Percentiles rank a stretch among this genome's conserved stretches.
Conservation (phyloP, 1,140 invertebrate genomes). For the Drosophila dunni region DNA sequence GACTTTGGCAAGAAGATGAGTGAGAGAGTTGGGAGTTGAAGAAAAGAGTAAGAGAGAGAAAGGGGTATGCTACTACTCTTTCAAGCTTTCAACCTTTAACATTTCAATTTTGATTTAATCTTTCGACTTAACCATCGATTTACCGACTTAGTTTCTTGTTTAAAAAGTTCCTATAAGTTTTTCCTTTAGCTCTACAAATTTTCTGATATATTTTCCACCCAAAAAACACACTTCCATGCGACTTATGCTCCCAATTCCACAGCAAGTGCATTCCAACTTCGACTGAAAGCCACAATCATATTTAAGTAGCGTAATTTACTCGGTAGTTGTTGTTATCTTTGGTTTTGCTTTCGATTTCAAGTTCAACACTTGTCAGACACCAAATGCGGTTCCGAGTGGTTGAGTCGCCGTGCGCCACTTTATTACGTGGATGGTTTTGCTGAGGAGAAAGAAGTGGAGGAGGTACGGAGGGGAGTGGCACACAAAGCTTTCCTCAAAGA, state of each 20-base stretch:
- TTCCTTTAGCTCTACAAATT: too few species aligned
- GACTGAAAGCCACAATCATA: constrained; percentile 20
- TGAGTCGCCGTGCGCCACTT: constrained; percentile 61
- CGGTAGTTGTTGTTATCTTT: constrained; percentile 28
- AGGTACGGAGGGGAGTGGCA: neutral
- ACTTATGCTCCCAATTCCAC: neutral
- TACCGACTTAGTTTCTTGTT: too few species aligned
- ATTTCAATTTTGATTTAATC: too few species aligned
- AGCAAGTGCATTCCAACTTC: constrained; percentile 6
- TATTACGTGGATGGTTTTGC: constrained; percentile 71
- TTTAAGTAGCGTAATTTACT: constrained; percentile 43
- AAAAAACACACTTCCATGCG: neutral
- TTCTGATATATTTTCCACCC: too few species aligned
- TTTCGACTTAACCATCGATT: too few species aligned
- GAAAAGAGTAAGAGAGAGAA: neutral
- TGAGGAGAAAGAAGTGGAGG: neutral
- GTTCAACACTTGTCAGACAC: constrained; percentile 72
- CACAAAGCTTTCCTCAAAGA: constrained; percentile 70
- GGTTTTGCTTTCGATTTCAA: constrained; percentile 74
- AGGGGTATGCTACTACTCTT: too few species aligned
- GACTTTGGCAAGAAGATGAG: neutral
- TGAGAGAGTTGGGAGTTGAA: neutral
- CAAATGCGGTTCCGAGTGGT: constrained; percentile 77
- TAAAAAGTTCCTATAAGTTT: too few species aligned
- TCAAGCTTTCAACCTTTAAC: too few species aligned